Percentiles rank a stretch among this genome's conserved stretches.
Evolutionary conservation across 1,140 invertebrate genomes (phyloP).

Genomic region (Oedothorax gibbosus): DNA sequence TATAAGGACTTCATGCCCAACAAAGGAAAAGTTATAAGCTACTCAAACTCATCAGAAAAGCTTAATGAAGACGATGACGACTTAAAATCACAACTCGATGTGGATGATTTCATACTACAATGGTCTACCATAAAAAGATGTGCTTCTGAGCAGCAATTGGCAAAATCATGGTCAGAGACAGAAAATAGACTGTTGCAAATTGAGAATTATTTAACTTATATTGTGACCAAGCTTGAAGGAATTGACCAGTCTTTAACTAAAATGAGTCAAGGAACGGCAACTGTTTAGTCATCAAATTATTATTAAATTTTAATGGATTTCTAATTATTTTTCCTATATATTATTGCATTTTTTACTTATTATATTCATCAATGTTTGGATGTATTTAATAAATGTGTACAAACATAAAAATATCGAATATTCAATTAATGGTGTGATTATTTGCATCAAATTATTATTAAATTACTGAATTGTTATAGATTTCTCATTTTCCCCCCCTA

Average conservation of each 20-base stretch:
- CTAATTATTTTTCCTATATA: background rate
- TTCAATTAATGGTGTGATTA: no score
- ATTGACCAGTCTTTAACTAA: constrained; percentile 35
- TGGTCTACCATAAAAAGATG: constrained; percentile 48
- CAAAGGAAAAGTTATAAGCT: background rate
- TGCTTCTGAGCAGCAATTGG: constrained; percentile 41
- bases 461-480: background rate
- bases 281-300: background rate
- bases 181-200: constrained; percentile 40
- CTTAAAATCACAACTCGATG: constrained; percentile 5
- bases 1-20: constrained; percentile 1
- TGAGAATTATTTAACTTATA: constrained; percentile 50
- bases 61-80: constrained; percentile 26
- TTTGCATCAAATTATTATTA: no score
- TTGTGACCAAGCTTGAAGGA: constrained; percentile 37
- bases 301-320: background rate
- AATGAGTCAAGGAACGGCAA: constrained; percentile 9
- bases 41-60: background rate
- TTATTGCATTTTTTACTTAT: background rate
- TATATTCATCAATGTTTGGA: constrained; percentile 1
- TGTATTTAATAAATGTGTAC: no score
- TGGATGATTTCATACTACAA: constrained; percentile 47
- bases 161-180: constrained; percentile 40
- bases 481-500: background rate
- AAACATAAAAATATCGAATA: no score